phyloP scores from a whole-genome alignment of 2,113 vertebrate species.

The Columba janthina region DNA sequence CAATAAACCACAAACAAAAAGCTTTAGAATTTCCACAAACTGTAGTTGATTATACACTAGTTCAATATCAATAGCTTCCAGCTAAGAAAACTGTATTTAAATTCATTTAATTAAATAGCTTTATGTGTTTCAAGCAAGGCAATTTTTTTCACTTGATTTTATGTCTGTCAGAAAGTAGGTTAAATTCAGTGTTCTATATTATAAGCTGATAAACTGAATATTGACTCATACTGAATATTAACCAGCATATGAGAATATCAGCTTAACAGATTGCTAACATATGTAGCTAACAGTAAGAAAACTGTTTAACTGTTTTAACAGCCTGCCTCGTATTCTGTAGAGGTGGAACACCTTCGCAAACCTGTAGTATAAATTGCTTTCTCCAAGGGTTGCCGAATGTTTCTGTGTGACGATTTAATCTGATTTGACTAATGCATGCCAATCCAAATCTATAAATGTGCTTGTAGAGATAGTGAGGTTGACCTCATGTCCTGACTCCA shows the following conservation, averaged over 20 bases:
- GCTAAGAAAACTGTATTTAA: neutral
- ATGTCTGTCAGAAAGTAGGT: neutral
- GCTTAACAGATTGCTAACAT: neutral
- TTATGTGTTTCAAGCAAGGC: neutral
- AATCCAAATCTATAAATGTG: neutral
- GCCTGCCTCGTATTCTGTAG: neutral
- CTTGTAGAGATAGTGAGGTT: neutral
- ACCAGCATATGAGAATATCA: neutral
- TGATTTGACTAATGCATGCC: neutral
- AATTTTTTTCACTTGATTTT: neutral
- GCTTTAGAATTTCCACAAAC: rapidly evolving
- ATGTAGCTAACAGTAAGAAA: neutral
- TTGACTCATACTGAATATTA: neutral
- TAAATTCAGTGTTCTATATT: neutral
- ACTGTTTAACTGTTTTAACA: neutral
- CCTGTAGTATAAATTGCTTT: neutral
- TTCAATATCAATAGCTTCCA: neutral
- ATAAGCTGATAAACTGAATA: neutral
- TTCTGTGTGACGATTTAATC: neutral
- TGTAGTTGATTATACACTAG: neutral
- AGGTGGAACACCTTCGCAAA: neutral
- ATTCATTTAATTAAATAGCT: neutral
- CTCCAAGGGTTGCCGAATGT: neutral
- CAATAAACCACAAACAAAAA: neutral
- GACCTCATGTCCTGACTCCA: neutral